phyloP scores from a whole-genome alignment of 2,113 vertebrate genomes.

The Tyto alba region DNA sequence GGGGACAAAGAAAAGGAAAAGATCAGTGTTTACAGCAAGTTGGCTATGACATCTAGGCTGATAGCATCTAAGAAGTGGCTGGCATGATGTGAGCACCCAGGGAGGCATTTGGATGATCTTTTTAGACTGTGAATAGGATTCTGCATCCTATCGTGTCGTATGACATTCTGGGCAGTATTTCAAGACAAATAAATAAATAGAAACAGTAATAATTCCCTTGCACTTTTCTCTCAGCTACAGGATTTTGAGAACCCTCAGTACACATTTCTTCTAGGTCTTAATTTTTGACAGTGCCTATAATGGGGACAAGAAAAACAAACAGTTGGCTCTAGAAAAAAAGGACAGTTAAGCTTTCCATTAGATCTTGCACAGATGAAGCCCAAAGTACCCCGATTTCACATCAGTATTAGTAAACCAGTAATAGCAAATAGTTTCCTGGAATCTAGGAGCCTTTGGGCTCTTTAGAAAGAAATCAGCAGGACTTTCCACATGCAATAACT shows the following conservation, averaged over 20 bases:
- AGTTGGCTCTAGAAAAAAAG: neutral
- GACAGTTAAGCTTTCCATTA: neutral
- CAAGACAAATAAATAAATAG: slow-evolving; percentile 30
- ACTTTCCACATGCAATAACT: neutral
- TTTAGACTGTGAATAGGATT: neutral
- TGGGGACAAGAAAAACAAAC: neutral
- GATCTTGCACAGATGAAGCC: neutral
- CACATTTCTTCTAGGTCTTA: neutral
- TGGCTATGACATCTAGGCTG: neutral
- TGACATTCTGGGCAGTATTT: neutral
- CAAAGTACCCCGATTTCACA: neutral
- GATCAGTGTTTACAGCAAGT: neutral
- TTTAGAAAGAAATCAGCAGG: neutral
- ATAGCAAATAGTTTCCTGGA: slow-evolving; percentile 11
- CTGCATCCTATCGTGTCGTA: neutral
- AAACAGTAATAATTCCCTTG: neutral
- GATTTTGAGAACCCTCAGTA: neutral
- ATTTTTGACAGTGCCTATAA: neutral
- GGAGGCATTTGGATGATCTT: neutral
- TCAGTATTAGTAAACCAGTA: neutral
- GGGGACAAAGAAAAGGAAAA: neutral
- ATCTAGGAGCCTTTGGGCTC: neutral
- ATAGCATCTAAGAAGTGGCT: neutral
- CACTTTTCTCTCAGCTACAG: neutral
- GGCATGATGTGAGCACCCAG: neutral